Base-by-base conservation (phyloP, 2,113 vertebrate species). In the Embiotoca jacksoni region DNA sequence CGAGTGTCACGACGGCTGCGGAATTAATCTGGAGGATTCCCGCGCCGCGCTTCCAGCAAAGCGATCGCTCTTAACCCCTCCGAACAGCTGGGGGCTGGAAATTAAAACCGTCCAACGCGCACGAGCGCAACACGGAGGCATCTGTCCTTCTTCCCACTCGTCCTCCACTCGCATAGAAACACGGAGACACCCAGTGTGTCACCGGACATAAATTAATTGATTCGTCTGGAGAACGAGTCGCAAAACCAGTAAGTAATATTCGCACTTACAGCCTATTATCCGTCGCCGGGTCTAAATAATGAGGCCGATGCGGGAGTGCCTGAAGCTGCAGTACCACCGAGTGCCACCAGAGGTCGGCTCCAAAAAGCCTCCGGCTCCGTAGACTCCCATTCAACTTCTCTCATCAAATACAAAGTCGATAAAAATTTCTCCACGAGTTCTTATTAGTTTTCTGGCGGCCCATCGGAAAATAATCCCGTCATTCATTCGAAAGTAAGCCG, bases 11-110 rank as follows among this genome's bases (percentile, higher is more conserved):
- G 79, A 64, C 35, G 56, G 70, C 54, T 13, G 46, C 49, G 47
- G 55, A 30, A 49, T 66, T 78, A 8, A 65, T 81, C 64, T 68
- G 67, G 58, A 86, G 81, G 39, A 54, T 87, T 23, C 23, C 23
- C 23, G 23, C 23, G 23, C 23, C 39, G 61, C 35, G 35, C 63
- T 80, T 58, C 33, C 52, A 55, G 59, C 55, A 73, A 36, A 86
- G 61, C 35, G 61, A 67, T 80, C 67, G 11, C 70, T 72, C 78
- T 87, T 85, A 69, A 89, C 85, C 82, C 23, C 90, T 87, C 55
- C 74, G 68, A 77, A 81, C 62, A 73, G 49, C 56, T 23, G 14
- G 55, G 11, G 2, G 77, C 60, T 63, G 66, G 63, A 81, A 76
- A 84, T 72, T 5, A 69, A 23, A 78, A 23, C n/a, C 0, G 49